phyloP scores from a whole-genome alignment of 2,113 vertebrate species.

The Rissa tridactyla region DNA sequence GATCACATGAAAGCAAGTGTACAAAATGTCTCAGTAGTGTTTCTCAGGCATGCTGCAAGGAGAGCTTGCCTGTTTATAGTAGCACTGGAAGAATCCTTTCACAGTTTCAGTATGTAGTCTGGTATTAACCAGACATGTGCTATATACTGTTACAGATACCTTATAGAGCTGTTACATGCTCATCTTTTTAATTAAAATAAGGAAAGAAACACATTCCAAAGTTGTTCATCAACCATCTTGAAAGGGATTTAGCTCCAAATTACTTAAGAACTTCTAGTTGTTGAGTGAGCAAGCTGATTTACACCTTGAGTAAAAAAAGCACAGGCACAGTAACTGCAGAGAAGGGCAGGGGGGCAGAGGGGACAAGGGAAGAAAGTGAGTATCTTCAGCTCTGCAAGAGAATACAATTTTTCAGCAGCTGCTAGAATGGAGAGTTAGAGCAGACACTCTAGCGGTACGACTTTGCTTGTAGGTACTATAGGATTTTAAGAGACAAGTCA shows the following conservation, averaged over 20 bases:
- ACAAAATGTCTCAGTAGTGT: rapidly evolving
- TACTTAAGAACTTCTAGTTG: rapidly evolving
- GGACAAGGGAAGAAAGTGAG: not conserved
- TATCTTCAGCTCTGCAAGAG: not conserved
- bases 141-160: not conserved
- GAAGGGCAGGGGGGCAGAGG: not conserved
- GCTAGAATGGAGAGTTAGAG: not conserved
- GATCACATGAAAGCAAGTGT: not conserved
- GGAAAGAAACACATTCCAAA: no score
- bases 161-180: rapidly evolving
- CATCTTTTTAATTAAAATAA: not conserved
- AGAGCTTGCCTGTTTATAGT: no score
- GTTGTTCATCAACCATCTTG: not conserved
- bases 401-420: not conserved
- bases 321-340: not conserved
- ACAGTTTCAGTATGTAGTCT: not conserved
- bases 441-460: not conserved
- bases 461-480: no score
- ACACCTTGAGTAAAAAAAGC: not conserved
- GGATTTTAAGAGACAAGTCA: not conserved
- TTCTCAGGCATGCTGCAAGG: no score
- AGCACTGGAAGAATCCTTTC: not conserved
- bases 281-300: not conserved
- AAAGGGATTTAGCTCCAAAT: not conserved
- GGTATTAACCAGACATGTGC: not conserved